Conservation (phyloP, 2,113 vertebrate species). For the Cardinalis cardinalis region DNA sequence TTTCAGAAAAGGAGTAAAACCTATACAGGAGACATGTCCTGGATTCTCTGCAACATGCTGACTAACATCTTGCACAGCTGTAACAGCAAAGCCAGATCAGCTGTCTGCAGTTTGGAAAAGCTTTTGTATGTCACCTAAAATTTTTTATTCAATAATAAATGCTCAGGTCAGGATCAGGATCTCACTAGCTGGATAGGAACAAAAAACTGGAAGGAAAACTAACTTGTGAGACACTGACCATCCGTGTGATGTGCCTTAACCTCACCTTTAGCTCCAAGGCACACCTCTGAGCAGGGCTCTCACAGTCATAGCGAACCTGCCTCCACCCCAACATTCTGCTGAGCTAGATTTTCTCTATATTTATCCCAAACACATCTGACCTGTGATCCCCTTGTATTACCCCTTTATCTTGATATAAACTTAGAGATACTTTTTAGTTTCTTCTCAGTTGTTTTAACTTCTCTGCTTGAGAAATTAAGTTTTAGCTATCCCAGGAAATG, state of each 20-base stretch:
- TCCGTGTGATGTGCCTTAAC: neutral
- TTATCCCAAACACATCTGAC: neutral
- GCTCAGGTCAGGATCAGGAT: neutral
- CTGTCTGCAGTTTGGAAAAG: neutral
- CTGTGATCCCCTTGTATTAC: neutral
- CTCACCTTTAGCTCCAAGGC: neutral
- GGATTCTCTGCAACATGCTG: neutral
- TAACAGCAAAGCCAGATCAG: neutral
- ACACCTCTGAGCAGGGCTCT: neutral
- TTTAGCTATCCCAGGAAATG: neutral
- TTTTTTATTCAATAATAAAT: neutral
- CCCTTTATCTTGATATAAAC: neutral
- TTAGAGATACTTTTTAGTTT: neutral
- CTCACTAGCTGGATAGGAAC: neutral
- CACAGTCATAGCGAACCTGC: neutral
- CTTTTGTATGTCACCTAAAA: neutral
- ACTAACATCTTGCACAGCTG: neutral
- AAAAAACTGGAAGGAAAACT: neutral
- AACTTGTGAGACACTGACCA: neutral
- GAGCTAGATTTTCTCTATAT: neutral
- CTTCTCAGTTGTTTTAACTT: neutral
- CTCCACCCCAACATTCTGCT: neutral
- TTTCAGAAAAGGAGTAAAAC: neutral
- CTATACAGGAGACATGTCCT: neutral
- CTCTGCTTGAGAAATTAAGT: neutral